Evolutionary conservation across 2,888 invertebrate species (phyloP).

Genomic region (Dryobotodes eremita): DNA sequence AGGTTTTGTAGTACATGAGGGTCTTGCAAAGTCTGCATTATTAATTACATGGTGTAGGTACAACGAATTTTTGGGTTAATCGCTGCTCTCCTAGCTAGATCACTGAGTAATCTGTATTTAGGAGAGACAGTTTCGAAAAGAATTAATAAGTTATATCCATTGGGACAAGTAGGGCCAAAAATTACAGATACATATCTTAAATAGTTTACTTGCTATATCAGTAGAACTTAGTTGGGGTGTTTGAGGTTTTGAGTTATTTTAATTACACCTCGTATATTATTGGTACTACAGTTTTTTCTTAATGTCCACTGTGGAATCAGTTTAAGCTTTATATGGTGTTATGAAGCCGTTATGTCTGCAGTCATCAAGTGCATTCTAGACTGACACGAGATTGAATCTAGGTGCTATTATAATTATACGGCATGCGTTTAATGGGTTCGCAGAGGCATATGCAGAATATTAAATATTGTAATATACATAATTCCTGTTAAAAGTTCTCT

Average conservation of each 20-base stretch:
- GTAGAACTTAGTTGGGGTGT: not conserved
- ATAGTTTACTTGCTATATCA: no score
- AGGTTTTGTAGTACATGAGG: no score
- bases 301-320: constrained; percentile 17
- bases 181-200: no score
- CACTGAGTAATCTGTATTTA: no score
- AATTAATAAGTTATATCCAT: no score
- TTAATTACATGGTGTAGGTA: no score
- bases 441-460: constrained; percentile 1
- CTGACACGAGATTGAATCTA: constrained; percentile 50
- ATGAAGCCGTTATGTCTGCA: constrained; percentile 45
- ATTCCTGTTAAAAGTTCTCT: not conserved
- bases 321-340: constrained; percentile 30
- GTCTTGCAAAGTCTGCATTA: no score
- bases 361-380: constrained; percentile 52
- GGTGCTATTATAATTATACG: constrained; percentile 48
- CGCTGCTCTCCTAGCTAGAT: no score
- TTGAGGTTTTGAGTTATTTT: not conserved
- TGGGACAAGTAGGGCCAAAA: no score
- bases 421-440: not conserved
- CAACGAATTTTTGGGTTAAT: no score
- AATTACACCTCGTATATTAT: not conserved
- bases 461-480: constrained; percentile 4
- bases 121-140: no score
- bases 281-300: not conserved